Conservation (phyloP, 2,113 vertebrate species). For the Psammodynastes pulverulentus region DNA sequence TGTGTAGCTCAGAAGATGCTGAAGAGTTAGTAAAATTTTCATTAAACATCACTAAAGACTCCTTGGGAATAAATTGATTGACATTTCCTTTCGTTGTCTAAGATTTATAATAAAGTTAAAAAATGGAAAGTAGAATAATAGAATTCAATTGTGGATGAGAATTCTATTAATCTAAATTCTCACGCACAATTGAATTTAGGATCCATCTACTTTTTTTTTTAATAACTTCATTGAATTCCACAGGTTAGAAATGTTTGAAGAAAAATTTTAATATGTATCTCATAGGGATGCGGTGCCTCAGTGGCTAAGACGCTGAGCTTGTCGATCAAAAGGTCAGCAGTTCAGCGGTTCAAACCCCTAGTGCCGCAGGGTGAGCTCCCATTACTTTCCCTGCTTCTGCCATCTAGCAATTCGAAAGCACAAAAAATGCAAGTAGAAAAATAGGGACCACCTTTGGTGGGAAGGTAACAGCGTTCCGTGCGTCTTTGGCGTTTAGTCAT, state of each 20-base stretch:
- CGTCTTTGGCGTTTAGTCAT: too few relatives aligned
- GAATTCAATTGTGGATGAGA: not conserved
- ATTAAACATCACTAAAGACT: not conserved
- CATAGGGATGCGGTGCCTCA: too few relatives aligned
- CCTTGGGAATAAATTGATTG: not conserved
- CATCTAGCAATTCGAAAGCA: too few relatives aligned
- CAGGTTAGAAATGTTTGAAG: not conserved
- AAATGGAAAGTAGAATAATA: not conserved
- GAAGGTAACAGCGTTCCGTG: too few relatives aligned
- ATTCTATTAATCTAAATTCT: not conserved
- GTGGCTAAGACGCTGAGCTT: too few relatives aligned
- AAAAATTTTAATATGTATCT: not conserved
- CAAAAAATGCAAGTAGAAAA: too few relatives aligned
- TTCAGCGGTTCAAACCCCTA: too few relatives aligned
- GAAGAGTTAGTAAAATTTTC: not conserved
- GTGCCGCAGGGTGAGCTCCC: too few relatives aligned
- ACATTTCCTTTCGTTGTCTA: not conserved
- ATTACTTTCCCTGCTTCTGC: too few relatives aligned
- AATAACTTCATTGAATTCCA: not conserved
- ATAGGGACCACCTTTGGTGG: too few relatives aligned
- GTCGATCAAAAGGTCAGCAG: too few relatives aligned
- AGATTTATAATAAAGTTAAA: not conserved
- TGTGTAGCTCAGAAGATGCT: not conserved
- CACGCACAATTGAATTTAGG: not conserved
- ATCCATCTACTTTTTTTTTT: not conserved